Conservation (phyloP, 2,888 invertebrate species). For the Drosophila cognata region DNA sequence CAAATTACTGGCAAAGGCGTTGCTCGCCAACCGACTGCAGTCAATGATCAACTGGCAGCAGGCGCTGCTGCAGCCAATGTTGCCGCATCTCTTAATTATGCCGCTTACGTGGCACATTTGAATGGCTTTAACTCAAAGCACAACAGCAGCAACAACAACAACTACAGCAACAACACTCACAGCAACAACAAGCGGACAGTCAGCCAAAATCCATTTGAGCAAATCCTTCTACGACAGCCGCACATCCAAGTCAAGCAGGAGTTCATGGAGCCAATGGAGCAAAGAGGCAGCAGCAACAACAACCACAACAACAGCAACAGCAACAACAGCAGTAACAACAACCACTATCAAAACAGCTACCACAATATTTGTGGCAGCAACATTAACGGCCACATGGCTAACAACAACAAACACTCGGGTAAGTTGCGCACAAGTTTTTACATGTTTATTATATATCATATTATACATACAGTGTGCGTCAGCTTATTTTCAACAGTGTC, state of each 20-base stretch:
- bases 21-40: slow-evolving; percentile 61
- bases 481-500: too few relatives aligned
- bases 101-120: slow-evolving; percentile 69
- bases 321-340: slow-evolving; percentile 11
- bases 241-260: slow-evolving; percentile 80
- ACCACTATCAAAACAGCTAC: slow-evolving; percentile 24
- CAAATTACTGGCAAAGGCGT: slow-evolving; percentile 82
- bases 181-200: slow-evolving; percentile 27
- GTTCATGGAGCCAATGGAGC: slow-evolving; percentile 67
- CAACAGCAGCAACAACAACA: slow-evolving; percentile 22
- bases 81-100: slow-evolving; percentile 66
- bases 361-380: slow-evolving; percentile 3
- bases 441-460: background rate
- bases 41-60: slow-evolving; percentile 73
- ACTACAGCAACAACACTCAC: slow-evolving; percentile 23
- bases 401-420: slow-evolving; percentile 23
- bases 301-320: slow-evolving; percentile 8
- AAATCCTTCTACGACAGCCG: slow-evolving; percentile 57
- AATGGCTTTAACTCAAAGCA: slow-evolving; percentile 66
- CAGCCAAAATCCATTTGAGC: slow-evolving; percentile 44
- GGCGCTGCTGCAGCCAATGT: slow-evolving; percentile 30
- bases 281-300: slow-evolving; percentile 6
- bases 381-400: slow-evolving; percentile 10
- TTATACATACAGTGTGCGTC: too few relatives aligned
- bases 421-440: background rate